Conservation (phyloP, 1,140 invertebrate genomes). For the Pectinophora gossypiella region DNA sequence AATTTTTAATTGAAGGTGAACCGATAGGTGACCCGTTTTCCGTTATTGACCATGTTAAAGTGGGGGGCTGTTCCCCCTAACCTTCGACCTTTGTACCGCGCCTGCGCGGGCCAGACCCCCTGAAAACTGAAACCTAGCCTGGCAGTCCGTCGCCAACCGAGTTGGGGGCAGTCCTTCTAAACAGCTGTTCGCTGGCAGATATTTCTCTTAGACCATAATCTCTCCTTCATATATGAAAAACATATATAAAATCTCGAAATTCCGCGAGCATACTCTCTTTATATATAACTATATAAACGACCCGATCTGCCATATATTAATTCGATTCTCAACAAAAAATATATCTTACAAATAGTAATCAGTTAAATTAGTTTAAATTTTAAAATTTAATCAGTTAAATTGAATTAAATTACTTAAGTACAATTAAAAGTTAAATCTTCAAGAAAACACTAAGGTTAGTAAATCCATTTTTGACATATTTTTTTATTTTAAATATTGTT, state of each 20-base stretch:
- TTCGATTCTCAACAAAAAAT: conserved; percentile 67
- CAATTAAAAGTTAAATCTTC: not conserved
- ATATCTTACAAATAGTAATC: conserved; percentile 64
- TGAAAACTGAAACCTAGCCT: conserved; percentile 17
- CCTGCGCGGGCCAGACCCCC: conserved; percentile 33
- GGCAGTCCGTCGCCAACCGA: not conserved
- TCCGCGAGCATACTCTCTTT: conserved; percentile 14
- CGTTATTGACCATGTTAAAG: conserved; percentile 31
- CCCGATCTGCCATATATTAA: conserved; percentile 49
- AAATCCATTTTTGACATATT: no score
- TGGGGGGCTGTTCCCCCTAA: conserved; percentile 21
- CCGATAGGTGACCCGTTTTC: conserved; percentile 42
- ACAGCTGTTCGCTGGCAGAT: not conserved
- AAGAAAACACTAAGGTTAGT: not conserved
- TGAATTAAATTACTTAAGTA: not conserved
- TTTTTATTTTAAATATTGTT: not conserved
- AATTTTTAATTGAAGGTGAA: no score
- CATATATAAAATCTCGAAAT: conserved; percentile 32
- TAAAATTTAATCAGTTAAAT: conserved; percentile 3
- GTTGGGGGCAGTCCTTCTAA: not conserved
- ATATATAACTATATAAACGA: conserved; percentile 39
- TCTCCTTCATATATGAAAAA: conserved; percentile 58
- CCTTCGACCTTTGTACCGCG: conserved; percentile 51
- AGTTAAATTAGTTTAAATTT: conserved; percentile 11
- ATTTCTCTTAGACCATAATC: conserved; percentile 1